Evolutionary conservation across 2,113 vertebrate genomes (phyloP).

Genomic region (Lagopus muta): DNA sequence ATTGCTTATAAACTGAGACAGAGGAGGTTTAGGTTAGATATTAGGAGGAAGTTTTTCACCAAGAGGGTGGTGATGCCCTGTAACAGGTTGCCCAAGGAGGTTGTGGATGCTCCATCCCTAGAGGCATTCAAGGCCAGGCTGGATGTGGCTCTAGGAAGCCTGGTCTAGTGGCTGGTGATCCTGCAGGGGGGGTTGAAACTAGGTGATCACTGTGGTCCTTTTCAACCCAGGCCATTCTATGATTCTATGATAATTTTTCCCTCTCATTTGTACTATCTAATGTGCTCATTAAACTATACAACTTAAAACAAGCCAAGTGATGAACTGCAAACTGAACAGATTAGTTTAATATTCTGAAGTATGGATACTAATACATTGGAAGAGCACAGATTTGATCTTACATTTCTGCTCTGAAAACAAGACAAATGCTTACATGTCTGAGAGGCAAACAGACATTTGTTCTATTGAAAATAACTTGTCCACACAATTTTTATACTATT

Average conservation of each 20-base stretch:
- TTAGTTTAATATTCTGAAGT: background rate
- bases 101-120: too few relatives aligned
- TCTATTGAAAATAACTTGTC: conserved; percentile 1
- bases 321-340: background rate
- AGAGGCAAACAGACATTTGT: conserved; percentile 46
- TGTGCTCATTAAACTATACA: background rate
- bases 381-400: background rate
- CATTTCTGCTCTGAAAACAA: background rate
- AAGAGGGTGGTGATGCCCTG: too few relatives aligned
- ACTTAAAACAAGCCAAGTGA: background rate
- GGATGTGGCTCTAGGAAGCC: too few relatives aligned
- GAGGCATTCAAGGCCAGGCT: too few relatives aligned
- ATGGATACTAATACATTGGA: background rate
- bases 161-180: too few relatives aligned
- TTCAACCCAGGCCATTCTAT: too few relatives aligned
- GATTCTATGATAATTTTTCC: background rate
- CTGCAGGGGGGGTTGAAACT: too few relatives aligned
- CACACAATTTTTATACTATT: background rate
- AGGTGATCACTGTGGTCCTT: too few relatives aligned
- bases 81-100: too few relatives aligned
- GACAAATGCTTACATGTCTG: conserved; percentile 1
- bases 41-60: too few relatives aligned
- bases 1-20: too few relatives aligned
- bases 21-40: too few relatives aligned
- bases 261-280: background rate